Conservation (phyloP, 2,113 vertebrate species). For the Cromileptes altivelis region DNA sequence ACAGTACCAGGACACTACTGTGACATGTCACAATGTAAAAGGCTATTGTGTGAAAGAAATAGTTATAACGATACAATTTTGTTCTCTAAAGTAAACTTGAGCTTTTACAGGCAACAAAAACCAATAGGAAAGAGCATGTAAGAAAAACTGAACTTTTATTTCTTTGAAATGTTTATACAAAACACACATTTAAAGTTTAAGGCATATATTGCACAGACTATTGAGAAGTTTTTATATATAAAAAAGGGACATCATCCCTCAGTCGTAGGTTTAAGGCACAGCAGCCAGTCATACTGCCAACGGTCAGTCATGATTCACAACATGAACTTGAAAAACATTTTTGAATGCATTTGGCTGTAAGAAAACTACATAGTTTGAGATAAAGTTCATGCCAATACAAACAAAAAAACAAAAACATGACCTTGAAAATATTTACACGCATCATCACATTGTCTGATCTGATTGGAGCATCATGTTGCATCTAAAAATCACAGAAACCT, state of each 20-base stretch:
- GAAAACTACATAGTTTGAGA: constrained; percentile 66
- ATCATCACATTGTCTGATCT: constrained; percentile 51
- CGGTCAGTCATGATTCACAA: constrained; percentile 71
- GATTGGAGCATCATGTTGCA: constrained; percentile 51
- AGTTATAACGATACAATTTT: neutral
- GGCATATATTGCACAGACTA: constrained; percentile 89
- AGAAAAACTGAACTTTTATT: constrained; percentile 83
- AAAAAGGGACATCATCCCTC: constrained; percentile 71
- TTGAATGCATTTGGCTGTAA: constrained; percentile 76
- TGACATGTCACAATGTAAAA: neutral
- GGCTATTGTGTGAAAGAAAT: neutral
- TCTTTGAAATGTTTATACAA: constrained; percentile 86
- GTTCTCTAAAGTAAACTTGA: neutral
- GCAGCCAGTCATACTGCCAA: constrained; percentile 78
- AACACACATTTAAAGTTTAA: constrained; percentile 85
- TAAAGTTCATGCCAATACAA: constrained; percentile 65
- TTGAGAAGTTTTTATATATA: constrained; percentile 78
- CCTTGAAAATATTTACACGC: constrained; percentile 68
- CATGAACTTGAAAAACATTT: constrained; percentile 60
- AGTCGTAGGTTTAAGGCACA: constrained; percentile 85
- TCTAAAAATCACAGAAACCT: constrained; percentile 63
- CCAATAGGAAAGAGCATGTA: neutral
- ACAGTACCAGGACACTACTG: neutral
- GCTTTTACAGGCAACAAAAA: neutral
- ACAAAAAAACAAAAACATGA: constrained; percentile 38